These are phyloP conservation scores for Ylistrum balloti DNA, from an alignment of 1,140 invertebrate genomes.

Conservation along the genomic window DNA sequence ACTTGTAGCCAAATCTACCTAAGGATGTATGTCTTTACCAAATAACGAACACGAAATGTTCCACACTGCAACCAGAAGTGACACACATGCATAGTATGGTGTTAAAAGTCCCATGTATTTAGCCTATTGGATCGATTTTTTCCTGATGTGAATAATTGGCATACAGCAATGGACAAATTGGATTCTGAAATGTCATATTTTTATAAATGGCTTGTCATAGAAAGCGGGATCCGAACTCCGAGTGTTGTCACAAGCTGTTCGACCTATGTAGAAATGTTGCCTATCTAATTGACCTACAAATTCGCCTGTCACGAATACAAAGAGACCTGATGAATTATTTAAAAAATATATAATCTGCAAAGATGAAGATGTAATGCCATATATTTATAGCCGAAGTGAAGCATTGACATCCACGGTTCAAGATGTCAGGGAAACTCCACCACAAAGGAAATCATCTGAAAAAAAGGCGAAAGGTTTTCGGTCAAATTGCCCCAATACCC, in stretches of 20 bases:
- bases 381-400: background rate
- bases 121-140: background rate
- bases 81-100: background rate
- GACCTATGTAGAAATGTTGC: background rate
- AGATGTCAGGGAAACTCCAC: background rate
- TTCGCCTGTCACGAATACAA: constrained; percentile 1
- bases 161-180: background rate
- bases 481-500: background rate
- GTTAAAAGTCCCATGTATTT: background rate
- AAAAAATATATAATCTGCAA: background rate
- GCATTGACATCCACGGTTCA: background rate
- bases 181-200: background rate
- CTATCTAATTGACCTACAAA: constrained; percentile 9
- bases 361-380: background rate
- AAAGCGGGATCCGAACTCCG: background rate
- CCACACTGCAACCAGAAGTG: background rate
- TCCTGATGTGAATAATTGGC: background rate
- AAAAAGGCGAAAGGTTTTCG: background rate
- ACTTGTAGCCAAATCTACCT: no score
- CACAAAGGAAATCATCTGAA: background rate
- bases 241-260: background rate
- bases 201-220: background rate
- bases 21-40: no score
- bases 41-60: no score
- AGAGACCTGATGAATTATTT: constrained; percentile 3